Evolutionary conservation across 1,140 invertebrate species (phyloP), one percentile per base, ranked within the genome.

Genomic region (Macrocentrus cingulum): DNA sequence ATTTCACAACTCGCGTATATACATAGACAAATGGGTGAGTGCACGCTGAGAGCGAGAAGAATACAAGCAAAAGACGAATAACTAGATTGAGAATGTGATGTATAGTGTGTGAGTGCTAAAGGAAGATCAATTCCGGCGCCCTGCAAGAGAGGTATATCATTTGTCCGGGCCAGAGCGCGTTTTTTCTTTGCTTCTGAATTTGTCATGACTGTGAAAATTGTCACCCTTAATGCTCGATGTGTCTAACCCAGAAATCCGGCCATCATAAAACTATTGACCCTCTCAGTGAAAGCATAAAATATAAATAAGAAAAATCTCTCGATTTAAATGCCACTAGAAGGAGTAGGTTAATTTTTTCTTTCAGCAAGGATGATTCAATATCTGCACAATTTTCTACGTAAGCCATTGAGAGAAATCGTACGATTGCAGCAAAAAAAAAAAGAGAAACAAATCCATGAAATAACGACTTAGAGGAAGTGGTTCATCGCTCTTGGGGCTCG

Each of bases 81-180:
- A 51, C 29, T 15, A 9, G 25, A 29, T 29, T 29, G 25, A 29
- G 25, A 29, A 9, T 29, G 25, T 51, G 25, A 34, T 34, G 32
- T 34, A 34, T 51, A 9, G n/a, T 7, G 16, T 19, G 32, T 18
- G 25, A 36, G 25, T n/a, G n/a, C 32, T 19, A 51, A 29, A 29
- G 37, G 49, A 51, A 51, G 49, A 51, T 51, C 49, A 16, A 51
- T 51, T 51, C 32, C 49, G 49, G 49, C 49, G 49, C 49, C 49
- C 16, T 29, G 25, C 22, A 8, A 11, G 8, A 39, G n/a, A n/a
- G n/a, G n/a, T 39, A 39, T 15, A 51, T 36, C 49, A 20, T 51
- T 37, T 51, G 49, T 51, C 25, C 49, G 25, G 4, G 49, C 29
- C 32, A 37, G 37, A 36, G 49, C 37, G 18, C 22, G 36, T 51